phyloP scores from a whole-genome alignment of 1,140 invertebrate genomes.

The Zaprionus davidi region DNA sequence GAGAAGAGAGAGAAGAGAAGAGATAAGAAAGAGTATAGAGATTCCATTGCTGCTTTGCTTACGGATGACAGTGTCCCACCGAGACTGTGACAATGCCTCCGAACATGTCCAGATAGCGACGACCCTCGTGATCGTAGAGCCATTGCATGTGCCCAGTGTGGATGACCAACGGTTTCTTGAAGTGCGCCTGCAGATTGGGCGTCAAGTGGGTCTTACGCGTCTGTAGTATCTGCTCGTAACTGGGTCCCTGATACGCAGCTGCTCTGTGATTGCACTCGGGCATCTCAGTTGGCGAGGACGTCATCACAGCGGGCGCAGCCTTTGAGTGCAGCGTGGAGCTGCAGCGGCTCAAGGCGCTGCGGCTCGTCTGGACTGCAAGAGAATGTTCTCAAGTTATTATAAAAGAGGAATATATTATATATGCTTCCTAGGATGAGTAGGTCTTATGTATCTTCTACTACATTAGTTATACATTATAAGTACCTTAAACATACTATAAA shows the following conservation, averaged over 20 bases:
- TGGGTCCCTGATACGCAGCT: constrained; percentile 85
- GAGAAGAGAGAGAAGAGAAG: neutral
- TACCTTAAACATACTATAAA: too few relatives aligned
- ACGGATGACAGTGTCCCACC: constrained; percentile 99
- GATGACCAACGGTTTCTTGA: constrained; percentile 93
- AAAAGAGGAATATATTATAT: too few relatives aligned
- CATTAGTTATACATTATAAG: too few relatives aligned
- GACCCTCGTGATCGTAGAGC: constrained; percentile 94
- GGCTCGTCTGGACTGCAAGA: constrained; percentile 33
- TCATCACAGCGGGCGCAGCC: constrained; percentile 48
- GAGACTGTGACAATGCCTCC: constrained; percentile 98
- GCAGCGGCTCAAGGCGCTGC: constrained; percentile 15
- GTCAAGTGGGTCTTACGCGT: constrained; percentile 88
- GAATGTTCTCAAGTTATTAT: neutral
- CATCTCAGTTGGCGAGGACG: constrained; percentile 53
- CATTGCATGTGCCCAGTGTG: constrained; percentile 96
- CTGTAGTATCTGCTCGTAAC: constrained; percentile 86
- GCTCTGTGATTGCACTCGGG: constrained; percentile 60
- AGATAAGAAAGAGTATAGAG: neutral
- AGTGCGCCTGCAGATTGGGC: constrained; percentile 90
- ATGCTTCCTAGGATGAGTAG: neutral
- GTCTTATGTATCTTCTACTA: too few relatives aligned
- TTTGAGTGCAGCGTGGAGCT: constrained; percentile 60
- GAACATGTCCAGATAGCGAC: constrained; percentile 96
- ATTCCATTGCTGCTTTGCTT: constrained; percentile 84